phyloP scores from a whole-genome alignment of 2,888 invertebrate genomes.

The Drosophila pegasa region DNA sequence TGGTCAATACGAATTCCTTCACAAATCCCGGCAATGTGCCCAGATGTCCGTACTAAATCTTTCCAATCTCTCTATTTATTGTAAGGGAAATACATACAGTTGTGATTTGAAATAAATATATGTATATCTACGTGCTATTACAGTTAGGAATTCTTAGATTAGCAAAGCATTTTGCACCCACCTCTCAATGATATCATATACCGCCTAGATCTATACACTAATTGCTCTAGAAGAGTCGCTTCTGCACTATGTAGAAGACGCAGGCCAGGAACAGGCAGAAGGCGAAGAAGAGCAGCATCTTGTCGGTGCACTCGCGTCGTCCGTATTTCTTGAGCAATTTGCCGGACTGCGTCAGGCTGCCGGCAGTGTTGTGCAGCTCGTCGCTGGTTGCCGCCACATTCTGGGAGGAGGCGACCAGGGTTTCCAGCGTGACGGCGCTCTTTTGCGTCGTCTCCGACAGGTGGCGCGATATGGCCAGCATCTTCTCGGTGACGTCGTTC shows the following conservation, averaged over 20 bases:
- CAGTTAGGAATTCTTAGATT: conserved; percentile 36
- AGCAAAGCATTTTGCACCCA: conserved; percentile 45
- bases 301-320: conserved; percentile 97
- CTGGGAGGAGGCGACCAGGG: conserved; percentile 89
- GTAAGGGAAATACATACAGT: neutral
- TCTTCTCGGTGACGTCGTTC: conserved; percentile 92
- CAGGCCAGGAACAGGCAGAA: conserved; percentile 95
- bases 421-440: conserved; percentile 94
- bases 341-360: conserved; percentile 94
- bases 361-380: conserved; percentile 94
- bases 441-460: conserved; percentile 94
- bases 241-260: conserved; percentile 96
- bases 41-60: conserved; percentile 66
- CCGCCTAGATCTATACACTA: conserved; percentile 13
- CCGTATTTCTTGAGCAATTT: conserved; percentile 97
- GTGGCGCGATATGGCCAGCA: conserved; percentile 93
- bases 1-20: conserved; percentile 75
- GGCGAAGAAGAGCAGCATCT: conserved; percentile 94
- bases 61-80: conserved; percentile 12
- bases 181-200: conserved; percentile 20
- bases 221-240: conserved; percentile 89
- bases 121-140: conserved; percentile 41
- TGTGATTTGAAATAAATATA: conserved; percentile 48
- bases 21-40: conserved; percentile 75
- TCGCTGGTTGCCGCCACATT: conserved; percentile 91